A percentile compares a stretch with the other conserved stretches of the same genome.
phyloP scores from a whole-genome alignment of 2,797 vertebrate genomes.

The Coregonus sp. region DNA sequence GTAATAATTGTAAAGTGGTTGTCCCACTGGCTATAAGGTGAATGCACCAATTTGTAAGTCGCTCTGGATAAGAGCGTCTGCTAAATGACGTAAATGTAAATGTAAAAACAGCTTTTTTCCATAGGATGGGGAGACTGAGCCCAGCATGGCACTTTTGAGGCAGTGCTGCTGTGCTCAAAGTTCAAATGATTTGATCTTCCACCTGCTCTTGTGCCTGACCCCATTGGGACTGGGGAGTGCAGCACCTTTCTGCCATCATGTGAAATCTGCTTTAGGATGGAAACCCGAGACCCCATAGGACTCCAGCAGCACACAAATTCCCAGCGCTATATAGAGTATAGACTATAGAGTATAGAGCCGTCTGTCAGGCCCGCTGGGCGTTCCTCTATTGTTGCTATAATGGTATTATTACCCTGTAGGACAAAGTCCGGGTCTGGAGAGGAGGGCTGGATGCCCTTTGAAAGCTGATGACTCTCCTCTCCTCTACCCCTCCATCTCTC shows the following conservation, averaged over 20 bases:
- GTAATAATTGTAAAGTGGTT: too few relatives aligned
- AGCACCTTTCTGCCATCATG: conserved; percentile 11
- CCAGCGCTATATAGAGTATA: too few relatives aligned
- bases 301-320: too few relatives aligned
- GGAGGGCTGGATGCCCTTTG: conserved; percentile 47
- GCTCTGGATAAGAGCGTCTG: too few relatives aligned
- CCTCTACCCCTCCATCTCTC: conserved; percentile 30
- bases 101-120: background rate
- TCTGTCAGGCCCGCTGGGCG: conserved; percentile 35
- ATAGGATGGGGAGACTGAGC: background rate
- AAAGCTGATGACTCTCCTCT: conserved; percentile 56
- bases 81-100: too few relatives aligned
- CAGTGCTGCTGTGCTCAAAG: background rate
- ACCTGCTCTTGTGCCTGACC: background rate
- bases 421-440: conserved; percentile 42
- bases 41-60: too few relatives aligned
- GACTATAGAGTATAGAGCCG: background rate
- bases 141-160: background rate
- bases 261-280: conserved; percentile 32
- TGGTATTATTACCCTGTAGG: conserved; percentile 60
- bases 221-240: conserved; percentile 3
- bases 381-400: conserved; percentile 61
- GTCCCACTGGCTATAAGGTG: too few relatives aligned
- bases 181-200: background rate
- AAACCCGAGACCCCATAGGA: background rate